Evolutionary conservation across 2,113 vertebrate species (phyloP), one percentile per base, ranked within the genome.

Genomic region (Istiophorus platypterus): DNA sequence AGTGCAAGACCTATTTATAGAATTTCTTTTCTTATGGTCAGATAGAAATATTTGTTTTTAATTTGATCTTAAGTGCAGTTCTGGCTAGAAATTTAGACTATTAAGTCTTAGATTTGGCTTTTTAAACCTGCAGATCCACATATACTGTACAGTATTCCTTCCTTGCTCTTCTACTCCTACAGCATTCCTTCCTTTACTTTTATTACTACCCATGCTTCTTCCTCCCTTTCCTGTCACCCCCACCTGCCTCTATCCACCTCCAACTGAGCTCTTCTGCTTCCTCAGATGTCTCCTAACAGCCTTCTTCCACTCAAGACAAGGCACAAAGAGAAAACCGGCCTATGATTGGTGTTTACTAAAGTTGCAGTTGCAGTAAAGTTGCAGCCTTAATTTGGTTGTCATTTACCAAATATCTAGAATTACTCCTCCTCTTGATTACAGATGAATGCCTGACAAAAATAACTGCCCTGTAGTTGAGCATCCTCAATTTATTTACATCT

Each of bases 211-310:
- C 7, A 34, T 59, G 7, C 45, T 56, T 20, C 54, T 17, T 17
- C 17, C 56, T n/a, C 31, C 17, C 37, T 39, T 31, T 34, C 34
- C 47, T 26, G 37, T 64, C 51, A 78, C 41, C 26, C 52, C 7
- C 67, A 66, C 59, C 27, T 63, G 34, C 57, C 26, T 26, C 39
- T 24, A n/a, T 69, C 49, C 47, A 27, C 12, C 61, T 59, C 74
- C 24, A 51, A 1, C 57, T 37, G 37, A 66, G 52, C 34, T 67
- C 37, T 27, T 39, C 13, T 57, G 49, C 58, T 41, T 65, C 12
- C 20, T 34, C 58, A 17, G 31, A 20, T 11, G 29, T 20, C 27
- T 17, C 6, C 45, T 20, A 14, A 18, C 39, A 52, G 27, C 24
- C 6, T 12, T 49, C 27, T 52, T 52, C 17, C 18, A 11, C 8